phyloP scores from a whole-genome alignment of 2,888 invertebrate genomes.

The Epinotia demarniana region DNA sequence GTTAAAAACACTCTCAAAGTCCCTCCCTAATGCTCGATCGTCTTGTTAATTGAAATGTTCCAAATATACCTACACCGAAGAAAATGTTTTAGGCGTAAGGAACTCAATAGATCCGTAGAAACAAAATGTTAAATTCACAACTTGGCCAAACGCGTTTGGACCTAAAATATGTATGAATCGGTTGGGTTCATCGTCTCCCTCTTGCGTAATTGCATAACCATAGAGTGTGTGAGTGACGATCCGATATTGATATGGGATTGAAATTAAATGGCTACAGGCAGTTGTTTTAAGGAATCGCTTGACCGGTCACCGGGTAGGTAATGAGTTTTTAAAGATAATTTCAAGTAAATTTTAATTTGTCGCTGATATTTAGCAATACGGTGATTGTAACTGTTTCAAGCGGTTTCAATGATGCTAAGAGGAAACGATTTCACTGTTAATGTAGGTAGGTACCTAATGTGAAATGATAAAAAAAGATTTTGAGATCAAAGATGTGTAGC shows the following conservation, averaged over 20 bases:
- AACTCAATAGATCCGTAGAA: no score
- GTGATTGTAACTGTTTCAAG: neutral
- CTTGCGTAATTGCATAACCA: neutral
- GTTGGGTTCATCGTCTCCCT: neutral
- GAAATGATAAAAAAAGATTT: neutral
- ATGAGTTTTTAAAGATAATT: neutral
- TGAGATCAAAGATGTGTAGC: conserved; percentile 11
- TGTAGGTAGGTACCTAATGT: no score
- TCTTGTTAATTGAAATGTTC: conserved; percentile 31
- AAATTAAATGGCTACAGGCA: neutral
- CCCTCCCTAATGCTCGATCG: conserved; percentile 9
- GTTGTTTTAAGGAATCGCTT: neutral
- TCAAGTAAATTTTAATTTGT: neutral
- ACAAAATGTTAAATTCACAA: no score
- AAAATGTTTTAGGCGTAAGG: no score
- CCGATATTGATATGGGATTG: neutral
- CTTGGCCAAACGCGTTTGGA: neutral
- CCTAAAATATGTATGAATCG: neutral
- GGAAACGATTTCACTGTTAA: neutral
- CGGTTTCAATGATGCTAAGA: neutral
- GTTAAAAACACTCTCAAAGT: conserved; percentile 22
- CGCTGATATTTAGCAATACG: neutral
- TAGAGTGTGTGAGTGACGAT: neutral
- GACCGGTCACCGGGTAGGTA: neutral
- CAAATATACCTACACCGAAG: conserved; percentile 9